phyloP scores from a whole-genome alignment of 2,888 invertebrate species.

The Drosophila leonis region DNA sequence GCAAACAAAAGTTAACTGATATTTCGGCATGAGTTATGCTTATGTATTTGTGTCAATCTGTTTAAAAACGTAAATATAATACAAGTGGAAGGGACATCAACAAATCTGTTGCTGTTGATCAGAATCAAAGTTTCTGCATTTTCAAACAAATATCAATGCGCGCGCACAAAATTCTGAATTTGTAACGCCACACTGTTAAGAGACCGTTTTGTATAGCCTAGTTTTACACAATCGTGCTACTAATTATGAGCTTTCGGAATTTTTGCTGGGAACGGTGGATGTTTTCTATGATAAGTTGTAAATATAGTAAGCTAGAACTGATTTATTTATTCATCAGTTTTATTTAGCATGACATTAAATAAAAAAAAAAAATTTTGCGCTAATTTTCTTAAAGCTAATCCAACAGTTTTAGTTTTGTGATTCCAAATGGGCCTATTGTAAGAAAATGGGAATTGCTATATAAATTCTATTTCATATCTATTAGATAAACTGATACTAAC shows the following conservation, averaged over 20 bases:
- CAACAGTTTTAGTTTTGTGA: slow-evolving; percentile 19
- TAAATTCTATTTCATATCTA: no score
- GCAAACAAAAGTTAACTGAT: no score
- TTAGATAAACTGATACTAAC: slow-evolving; percentile 45
- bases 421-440: slow-evolving; percentile 34
- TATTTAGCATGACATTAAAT: no score
- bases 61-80: no score
- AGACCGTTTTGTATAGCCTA: no score
- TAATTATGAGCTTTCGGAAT: neutral
- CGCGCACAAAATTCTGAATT: neutral
- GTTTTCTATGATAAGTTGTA: neutral
- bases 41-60: no score
- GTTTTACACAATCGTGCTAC: no score
- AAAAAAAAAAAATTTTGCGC: no score
- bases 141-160: neutral
- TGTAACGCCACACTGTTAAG: neutral
- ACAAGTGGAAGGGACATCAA: no score
- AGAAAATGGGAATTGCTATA: neutral
- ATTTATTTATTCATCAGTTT: no score
- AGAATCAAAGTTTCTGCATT: neutral
- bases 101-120: no score
- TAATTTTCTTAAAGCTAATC: neutral
- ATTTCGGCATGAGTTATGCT: no score
- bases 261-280: neutral
- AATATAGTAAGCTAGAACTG: neutral